Percentiles rank a stretch among this genome's conserved stretches.
Conservation (phyloP, 2,888 invertebrate species). For the Penaeus monodon region DNA sequence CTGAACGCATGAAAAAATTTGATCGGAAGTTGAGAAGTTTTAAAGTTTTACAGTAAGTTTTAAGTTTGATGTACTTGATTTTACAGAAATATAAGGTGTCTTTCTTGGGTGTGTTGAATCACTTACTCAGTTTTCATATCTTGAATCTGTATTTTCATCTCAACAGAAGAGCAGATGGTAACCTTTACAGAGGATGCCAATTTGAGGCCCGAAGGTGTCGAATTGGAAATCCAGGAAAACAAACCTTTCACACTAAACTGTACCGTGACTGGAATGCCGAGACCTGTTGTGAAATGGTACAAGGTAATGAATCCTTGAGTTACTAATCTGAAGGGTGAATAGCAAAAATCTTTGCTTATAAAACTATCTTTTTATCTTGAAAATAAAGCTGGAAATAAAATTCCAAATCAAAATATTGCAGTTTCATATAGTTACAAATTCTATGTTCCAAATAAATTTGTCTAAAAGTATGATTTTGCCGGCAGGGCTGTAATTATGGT, state of each 20-base stretch:
- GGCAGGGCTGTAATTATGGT: too few relatives aligned
- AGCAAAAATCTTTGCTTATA: background rate
- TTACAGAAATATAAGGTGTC: background rate
- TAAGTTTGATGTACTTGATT: background rate
- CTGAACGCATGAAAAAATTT: background rate
- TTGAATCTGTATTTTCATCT: background rate
- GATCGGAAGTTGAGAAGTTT: background rate
- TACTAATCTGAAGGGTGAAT: background rate
- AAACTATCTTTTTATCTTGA: background rate
- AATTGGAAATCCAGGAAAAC: background rate
- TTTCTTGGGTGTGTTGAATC: background rate
- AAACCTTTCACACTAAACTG: conserved; percentile 13
- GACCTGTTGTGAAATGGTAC: conserved; percentile 19
- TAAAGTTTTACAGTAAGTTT: conserved; percentile 27
- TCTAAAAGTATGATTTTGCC: too few relatives aligned
- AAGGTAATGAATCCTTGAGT: conserved; percentile 23
- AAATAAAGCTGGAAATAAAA: background rate
- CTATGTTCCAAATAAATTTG: too few relatives aligned
- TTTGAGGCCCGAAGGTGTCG: background rate
- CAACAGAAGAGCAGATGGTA: conserved; percentile 15
- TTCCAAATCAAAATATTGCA: too few relatives aligned
- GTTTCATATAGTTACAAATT: too few relatives aligned
- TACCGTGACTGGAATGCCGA: conserved; percentile 32
- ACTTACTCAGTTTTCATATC: background rate
- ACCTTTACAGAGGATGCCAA: conserved; percentile 15